Percentiles rank a stretch among this genome's conserved stretches.
Conservation (phyloP, 2,888 invertebrate species). For the Pasiphila rectangulata region DNA sequence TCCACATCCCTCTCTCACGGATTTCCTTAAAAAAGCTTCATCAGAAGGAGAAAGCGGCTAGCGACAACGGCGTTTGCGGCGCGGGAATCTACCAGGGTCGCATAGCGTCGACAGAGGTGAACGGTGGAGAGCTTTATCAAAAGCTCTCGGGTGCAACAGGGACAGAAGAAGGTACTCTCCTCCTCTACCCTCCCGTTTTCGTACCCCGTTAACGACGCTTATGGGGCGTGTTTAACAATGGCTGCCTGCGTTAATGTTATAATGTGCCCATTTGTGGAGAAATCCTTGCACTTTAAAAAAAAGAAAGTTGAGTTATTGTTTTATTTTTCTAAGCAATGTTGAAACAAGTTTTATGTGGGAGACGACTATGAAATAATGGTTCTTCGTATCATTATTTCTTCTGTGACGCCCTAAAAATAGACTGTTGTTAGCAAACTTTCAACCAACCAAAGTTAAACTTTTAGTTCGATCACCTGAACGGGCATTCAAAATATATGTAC, state of each 20-base stretch:
- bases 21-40: constrained; percentile 52
- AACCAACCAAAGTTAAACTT: no score
- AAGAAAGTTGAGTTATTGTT: no score
- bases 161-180: constrained; percentile 49
- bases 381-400: no score
- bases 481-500: no score
- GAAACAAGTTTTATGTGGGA: no score
- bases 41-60: constrained; percentile 78
- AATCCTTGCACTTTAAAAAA: not conserved
- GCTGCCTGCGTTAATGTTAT: constrained; percentile 19
- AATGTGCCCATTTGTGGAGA: not conserved
- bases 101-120: constrained; percentile 46
- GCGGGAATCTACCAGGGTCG: constrained; percentile 75
- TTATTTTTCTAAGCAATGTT: no score
- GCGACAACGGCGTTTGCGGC: constrained; percentile 73
- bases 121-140: constrained; percentile 52
- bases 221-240: constrained; percentile 41
- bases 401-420: no score
- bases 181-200: constrained; percentile 46
- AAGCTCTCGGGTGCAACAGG: constrained; percentile 62
- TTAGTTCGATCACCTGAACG: no score
- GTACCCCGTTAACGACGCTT: constrained; percentile 40
- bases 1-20: constrained; percentile 40
- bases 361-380: no score
- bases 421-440: no score